Evolutionary conservation across 1,140 invertebrate genomes (phyloP).

Genomic region (Ooceraea biroi): DNA sequence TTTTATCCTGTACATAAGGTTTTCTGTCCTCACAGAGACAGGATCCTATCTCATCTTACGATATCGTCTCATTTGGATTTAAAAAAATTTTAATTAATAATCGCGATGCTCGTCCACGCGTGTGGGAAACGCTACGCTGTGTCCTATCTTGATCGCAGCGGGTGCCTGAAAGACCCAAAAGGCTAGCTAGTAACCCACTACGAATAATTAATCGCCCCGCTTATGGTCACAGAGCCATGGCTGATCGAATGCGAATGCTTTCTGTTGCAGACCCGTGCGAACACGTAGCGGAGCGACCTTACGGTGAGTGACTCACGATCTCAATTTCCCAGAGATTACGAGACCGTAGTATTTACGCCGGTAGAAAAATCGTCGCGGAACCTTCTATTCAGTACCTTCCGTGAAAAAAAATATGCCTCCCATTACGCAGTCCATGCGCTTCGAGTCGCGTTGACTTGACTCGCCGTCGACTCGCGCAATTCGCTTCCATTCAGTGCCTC

Average conservation of each 20-base stretch:
- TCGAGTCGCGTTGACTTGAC: slow-evolving; percentile 57
- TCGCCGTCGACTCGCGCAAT: slow-evolving; percentile 52
- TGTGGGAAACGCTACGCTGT: neutral
- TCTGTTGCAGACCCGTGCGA: slow-evolving; percentile 83
- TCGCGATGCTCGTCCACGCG: neutral
- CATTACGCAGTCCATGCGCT: slow-evolving; percentile 58
- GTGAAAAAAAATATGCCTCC: slow-evolving; percentile 61
- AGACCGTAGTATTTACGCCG: slow-evolving; percentile 44
- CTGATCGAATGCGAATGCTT: slow-evolving; percentile 60
- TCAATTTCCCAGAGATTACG: slow-evolving; percentile 63
- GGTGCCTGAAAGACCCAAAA: neutral
- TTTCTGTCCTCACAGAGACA: neutral
- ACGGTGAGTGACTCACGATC: slow-evolving; percentile 79
- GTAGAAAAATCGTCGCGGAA: slow-evolving; percentile 60
- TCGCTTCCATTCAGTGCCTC: slow-evolving; percentile 63
- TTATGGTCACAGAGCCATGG: slow-evolving; percentile 10
- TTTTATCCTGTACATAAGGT: neutral
- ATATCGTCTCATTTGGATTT: slow-evolving; percentile 21
- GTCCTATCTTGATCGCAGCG: slow-evolving; percentile 43
- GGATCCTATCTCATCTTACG: neutral
- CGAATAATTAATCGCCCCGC: slow-evolving; percentile 55
- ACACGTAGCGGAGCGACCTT: slow-evolving; percentile 80
- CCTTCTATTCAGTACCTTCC: slow-evolving; percentile 63
- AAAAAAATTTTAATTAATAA: slow-evolving; percentile 42
- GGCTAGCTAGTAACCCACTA: slow-evolving; percentile 9